Evolutionary conservation across 2,113 vertebrate species (phyloP).

Genomic region (Sakesphorus luctuosus): DNA sequence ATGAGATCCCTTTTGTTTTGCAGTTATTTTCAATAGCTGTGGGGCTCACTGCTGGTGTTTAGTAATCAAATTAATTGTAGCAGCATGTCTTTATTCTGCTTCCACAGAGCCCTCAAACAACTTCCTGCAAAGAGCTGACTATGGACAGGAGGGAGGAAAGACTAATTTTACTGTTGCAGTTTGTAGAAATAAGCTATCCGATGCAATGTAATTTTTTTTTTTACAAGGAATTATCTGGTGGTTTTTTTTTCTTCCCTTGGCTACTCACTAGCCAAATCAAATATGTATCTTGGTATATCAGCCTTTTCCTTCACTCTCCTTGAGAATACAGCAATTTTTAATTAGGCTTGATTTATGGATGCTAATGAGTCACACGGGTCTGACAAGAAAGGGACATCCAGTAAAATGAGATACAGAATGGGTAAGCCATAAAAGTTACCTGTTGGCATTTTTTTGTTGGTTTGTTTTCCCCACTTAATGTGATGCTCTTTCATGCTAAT

Average conservation of each 20-base stretch:
- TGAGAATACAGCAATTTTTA: not conserved
- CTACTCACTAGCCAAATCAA: not conserved
- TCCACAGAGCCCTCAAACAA: not conserved
- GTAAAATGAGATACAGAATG: not conserved
- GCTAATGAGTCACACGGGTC: not conserved
- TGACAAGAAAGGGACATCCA: not conserved
- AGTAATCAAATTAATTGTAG: not conserved
- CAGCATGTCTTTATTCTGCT: not conserved
- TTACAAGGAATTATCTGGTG: not conserved
- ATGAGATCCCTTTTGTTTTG: not conserved
- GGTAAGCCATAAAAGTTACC: not conserved
- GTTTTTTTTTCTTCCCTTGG: not conserved
- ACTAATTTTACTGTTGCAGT: not conserved
- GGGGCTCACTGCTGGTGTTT: not conserved
- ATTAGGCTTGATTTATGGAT: conserved; percentile 20
- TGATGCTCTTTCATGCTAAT: not conserved
- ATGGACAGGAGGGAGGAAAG: not conserved
- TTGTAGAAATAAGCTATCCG: not conserved
- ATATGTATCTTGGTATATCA: not conserved
- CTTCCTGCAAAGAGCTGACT: not conserved
- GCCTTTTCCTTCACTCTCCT: not conserved
- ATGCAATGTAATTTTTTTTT: not conserved
- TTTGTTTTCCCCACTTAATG: not conserved
- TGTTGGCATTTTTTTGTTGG: not conserved
- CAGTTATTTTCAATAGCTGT: not conserved